Evolutionary conservation across 2,113 vertebrate genomes (phyloP), one percentile per base, ranked within the genome.

Genomic region (Labeo catla): DNA sequence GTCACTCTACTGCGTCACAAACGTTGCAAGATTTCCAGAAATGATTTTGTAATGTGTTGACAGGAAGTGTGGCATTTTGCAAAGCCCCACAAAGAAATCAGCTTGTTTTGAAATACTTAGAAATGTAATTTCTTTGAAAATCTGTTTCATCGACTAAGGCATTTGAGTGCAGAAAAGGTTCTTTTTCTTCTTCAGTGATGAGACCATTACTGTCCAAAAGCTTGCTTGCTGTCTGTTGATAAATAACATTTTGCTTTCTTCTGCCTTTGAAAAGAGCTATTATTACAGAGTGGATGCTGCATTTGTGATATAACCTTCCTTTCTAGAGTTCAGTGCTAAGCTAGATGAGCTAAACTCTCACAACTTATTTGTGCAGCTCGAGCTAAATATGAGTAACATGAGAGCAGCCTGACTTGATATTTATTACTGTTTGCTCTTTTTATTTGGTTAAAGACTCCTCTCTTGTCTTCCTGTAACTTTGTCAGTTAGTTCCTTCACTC

Each of bases 11-110:
- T 80, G 66, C 10, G 57, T 73, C 63, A 59, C 8, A 43, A 73
- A 10, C 19, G 10, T 77, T 65, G 61, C 9, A 34, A 23, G n/a
- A 65, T 78, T 84, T 70, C 49, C 59, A 57, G 76, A 86, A 50
- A 50, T 70, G 0, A 43, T 59, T 86, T 81, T 84, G 65, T 65
- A 68, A 80, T 21, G 10, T 47, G 36, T 9, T 59, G 65, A 86
- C 65, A 54, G 76, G 57, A 63, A 45, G 39, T 79, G 19, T 81
- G 84, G 77, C 81, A 72, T 87, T 87, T 87, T 0, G 9, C 79
- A 65, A 49, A 49, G 63, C 59, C 50, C 77, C 23, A 72, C 76
- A 84, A 77, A 61, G 23, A 63, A 63, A 66, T 86, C 74, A n/a
- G 72, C 81, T 16, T 43, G 74, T 59, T 76, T 57, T 86, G 21